These are phyloP conservation scores for Alosa sapidissima DNA, from an alignment of 2,797 vertebrate genomes.

Conservation along the genomic window DNA sequence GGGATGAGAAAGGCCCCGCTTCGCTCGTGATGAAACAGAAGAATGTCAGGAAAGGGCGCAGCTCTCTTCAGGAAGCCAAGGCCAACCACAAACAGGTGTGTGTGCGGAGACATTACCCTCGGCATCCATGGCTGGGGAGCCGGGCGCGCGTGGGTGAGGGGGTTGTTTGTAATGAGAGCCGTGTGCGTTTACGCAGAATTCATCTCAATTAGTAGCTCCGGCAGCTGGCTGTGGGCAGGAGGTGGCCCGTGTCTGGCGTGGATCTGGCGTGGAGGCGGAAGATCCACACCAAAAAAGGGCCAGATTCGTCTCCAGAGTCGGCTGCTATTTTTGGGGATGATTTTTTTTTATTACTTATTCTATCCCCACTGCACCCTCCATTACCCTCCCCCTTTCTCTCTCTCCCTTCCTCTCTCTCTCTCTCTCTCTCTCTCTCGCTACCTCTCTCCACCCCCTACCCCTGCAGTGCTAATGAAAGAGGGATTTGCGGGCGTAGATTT, in stretches of 20 bases:
- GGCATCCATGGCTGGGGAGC: conserved; percentile 42
- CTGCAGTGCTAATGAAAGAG: conserved; percentile 68
- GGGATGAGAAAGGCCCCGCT: conserved; percentile 60
- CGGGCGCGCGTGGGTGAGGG: neutral
- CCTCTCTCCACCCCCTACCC: conserved; percentile 41
- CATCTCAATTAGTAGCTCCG: conserved; percentile 47
- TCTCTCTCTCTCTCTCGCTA: neutral
- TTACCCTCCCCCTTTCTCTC: neutral
- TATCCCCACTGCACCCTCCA: neutral
- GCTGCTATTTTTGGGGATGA: conserved; percentile 53
- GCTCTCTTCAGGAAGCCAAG: conserved; percentile 67
- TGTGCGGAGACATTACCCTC: conserved; percentile 50
- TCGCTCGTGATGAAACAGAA: conserved; percentile 70
- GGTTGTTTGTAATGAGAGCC: conserved; percentile 56
- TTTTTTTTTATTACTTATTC: conserved; percentile 38
- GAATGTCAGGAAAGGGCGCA: conserved; percentile 79
- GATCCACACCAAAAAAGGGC: neutral
- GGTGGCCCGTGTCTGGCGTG: neutral
- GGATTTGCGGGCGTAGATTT: conserved; percentile 71
- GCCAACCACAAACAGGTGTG: conserved; percentile 78
- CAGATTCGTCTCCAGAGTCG: neutral
- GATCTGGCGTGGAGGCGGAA: too few relatives aligned
- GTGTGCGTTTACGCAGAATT: conserved; percentile 54
- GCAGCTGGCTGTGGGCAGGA: neutral
- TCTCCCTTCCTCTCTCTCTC: conserved; percentile 35